Base-by-base conservation (phyloP, 2,888 invertebrate genomes). In the Neoaliturus tenellus region DNA sequence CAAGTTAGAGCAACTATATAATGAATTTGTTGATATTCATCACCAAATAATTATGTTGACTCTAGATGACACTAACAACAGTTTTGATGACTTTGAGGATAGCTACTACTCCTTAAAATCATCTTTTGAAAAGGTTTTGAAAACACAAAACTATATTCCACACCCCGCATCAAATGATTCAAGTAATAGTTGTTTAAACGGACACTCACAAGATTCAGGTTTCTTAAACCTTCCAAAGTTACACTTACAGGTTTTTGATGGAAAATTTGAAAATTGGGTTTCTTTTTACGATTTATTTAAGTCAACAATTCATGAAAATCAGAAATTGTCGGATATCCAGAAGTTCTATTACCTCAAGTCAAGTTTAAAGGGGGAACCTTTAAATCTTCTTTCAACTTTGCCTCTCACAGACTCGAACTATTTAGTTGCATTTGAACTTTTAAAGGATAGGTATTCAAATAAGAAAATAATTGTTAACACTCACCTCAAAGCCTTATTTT, bases 381-480 rank as follows among this genome's bases (percentile, higher is more conserved):
- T 33, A 20, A 33, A 33, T 14, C 69, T 69, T 69, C 31, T 69
- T 33, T 69, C 33, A 33, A 10, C 33, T 69, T 14, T 69, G n/a
- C 69, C n/a, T 8, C 33, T 69, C 14, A 69, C 69, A 17, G 33
- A 69, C 1, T 2, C 6, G 23, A 58, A 58, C 35, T 69, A 69
- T 33, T 69, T 33, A 69, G n/a, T 69, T 14, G 20, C 33, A 69
- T 17, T 69, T n/a, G 69, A 69, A 6, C 69, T 69, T 33, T 69
- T 20, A 33, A 33, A 69, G n/a, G 31, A 69, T 20, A 69, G 69
- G n/a, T 69, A 69, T 69, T 31, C 33, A 8, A 33, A 33, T 33
- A 69, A 33, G 31, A 69, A 69, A 33, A 33, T 69, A 69, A 69
- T 69, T 69, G 58, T 58, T 28, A 58, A 58, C 28, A 58, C 58